A percentile compares a stretch with the other conserved stretches of the same genome.
Evolutionary conservation across 2,888 invertebrate species (phyloP).

Genomic region (Hypomecis punctinalis): DNA sequence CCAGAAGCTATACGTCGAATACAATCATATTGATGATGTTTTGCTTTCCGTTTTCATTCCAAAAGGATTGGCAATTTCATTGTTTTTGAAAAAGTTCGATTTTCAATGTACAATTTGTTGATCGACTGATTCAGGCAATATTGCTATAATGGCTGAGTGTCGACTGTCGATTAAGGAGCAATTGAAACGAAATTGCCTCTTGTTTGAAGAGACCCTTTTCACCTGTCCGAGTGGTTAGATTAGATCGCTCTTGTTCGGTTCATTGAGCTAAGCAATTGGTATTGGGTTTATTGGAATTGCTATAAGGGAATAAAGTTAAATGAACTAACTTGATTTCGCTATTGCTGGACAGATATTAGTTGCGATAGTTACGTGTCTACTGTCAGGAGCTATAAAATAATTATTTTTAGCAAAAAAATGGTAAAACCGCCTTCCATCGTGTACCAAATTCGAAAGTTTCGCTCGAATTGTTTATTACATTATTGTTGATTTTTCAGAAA

Average conservation of each 20-base stretch:
- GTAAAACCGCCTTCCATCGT: too few relatives aligned
- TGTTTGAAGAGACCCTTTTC: conserved; percentile 38
- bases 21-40: conserved; percentile 27
- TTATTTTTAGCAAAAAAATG: too few relatives aligned
- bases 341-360: not conserved
- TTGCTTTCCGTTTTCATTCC: conserved; percentile 14
- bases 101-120: too few relatives aligned
- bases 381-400: too few relatives aligned
- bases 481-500: too few relatives aligned
- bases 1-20: conserved; percentile 43
- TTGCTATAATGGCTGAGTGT: not conserved
- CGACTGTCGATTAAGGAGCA: conserved; percentile 6
- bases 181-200: conserved; percentile 24
- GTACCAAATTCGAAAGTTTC: too few relatives aligned
- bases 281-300: conserved; percentile 9
- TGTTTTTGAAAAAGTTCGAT: not conserved
- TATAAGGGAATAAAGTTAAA: not conserved
- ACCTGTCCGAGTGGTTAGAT: conserved; percentile 32
- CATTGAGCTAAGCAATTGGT: conserved; percentile 22
- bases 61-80: not conserved
- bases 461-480: too few relatives aligned
- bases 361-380: not conserved
- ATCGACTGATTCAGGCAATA: not conserved
- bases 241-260: conserved; percentile 31
- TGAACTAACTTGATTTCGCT: not conserved